phyloP scores from a whole-genome alignment of 2,797 vertebrate genomes.

The Chaetodon trifasciatus region DNA sequence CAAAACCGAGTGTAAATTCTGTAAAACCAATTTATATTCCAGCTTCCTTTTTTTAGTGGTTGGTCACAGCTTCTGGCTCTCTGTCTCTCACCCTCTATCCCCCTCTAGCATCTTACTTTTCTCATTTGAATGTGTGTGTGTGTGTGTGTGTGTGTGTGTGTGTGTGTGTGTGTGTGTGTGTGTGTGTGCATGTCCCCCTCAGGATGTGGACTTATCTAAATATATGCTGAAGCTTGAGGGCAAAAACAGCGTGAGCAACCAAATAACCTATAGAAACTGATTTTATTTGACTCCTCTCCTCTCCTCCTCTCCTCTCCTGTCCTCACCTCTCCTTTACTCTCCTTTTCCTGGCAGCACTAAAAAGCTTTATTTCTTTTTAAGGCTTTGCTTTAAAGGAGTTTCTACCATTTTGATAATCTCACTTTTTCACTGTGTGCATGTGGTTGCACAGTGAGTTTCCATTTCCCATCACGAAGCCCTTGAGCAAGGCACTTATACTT shows the following conservation, averaged over 20 bases:
- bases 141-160: no score
- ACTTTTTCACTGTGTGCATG: constrained; percentile 12
- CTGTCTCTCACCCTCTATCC: background rate
- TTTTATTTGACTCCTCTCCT: constrained; percentile 25
- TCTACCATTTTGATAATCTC: constrained; percentile 16
- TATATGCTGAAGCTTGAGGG: constrained; percentile 59
- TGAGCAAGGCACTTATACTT: constrained; percentile 41
- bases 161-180: constrained; percentile 1
- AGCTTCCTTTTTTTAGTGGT: background rate
- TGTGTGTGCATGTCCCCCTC: constrained; percentile 27
- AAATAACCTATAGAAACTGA: constrained; percentile 32
- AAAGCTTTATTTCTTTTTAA: constrained; percentile 29
- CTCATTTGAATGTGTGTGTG: background rate
- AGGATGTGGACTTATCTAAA: constrained; percentile 57
- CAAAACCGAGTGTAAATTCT: background rate
- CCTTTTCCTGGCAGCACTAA: background rate
- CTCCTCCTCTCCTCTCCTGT: constrained; percentile 3
- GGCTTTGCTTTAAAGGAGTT: constrained; percentile 28
- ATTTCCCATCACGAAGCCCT: constrained; percentile 31
- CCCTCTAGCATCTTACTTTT: constrained; percentile 10
- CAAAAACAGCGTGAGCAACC: constrained; percentile 35
- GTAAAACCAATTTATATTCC: background rate
- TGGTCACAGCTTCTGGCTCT: background rate
- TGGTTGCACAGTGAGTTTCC: constrained; percentile 4
- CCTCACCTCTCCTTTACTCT: background rate